Base-by-base conservation (phyloP, 2,113 vertebrate species). In the Ariopsis seemanni region DNA sequence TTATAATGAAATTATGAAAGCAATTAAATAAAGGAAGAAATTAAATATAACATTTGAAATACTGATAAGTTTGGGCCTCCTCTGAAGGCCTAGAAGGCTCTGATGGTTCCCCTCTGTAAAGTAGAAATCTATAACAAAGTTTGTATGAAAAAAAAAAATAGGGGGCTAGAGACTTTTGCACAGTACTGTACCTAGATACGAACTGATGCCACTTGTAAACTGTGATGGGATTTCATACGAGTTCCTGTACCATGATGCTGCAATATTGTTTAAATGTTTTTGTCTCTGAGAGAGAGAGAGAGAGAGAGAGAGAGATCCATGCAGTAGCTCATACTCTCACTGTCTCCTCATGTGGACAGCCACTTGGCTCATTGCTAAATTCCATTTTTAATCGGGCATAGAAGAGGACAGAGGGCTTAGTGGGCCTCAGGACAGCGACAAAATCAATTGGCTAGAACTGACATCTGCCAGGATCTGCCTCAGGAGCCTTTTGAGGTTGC, bases 401-500 rank as follows among this genome's bases (percentile, higher is more conserved):
- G 94, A 93, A 91, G 89, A 93, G 93, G 91, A 88, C 86, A 91
- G 92, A 92, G 92, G 89, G 91, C 87, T 90, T 60, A 9, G 75
- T 85, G 71, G 91, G 94, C 94, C 94, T 93, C 90, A 82, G 94
- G 94, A 95, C 92, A 86, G 93, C 89, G 90, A 93, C 94, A 94
- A 95, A 96, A 96, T 94, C 95, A 95, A 96, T 95, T 95, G 95
- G 91, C 92, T 95, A 94, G 94, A 95, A 96, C 95, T 95, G 95
- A 96, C 95, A 96, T 95, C 95, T 96, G 94, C 94, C 95, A 95
- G 93, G 92, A 93, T 92, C 88, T 90, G 93, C 93, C 91, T 91
- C 82, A n/a, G 87, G 93, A 94, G 92, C 72, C 91, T 95, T 94
- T 89, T 85, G 91, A 94, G 94, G 95, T 94, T 94, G 92, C 92